phyloP scores from a whole-genome alignment of 1,140 invertebrate genomes.

The Amyelois transitella region DNA sequence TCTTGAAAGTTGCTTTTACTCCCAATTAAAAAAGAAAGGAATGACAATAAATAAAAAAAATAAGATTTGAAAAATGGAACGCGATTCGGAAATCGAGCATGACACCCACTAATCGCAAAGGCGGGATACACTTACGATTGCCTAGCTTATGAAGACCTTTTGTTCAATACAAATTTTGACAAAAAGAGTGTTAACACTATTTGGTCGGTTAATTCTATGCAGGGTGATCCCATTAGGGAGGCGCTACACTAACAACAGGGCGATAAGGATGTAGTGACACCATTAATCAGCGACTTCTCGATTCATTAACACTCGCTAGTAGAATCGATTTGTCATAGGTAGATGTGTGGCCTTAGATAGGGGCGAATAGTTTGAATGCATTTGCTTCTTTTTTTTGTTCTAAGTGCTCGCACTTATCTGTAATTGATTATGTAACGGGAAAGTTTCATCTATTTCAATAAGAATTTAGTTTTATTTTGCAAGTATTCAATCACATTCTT shows the following conservation, averaged over 20 bases:
- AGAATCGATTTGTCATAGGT: constrained; percentile 50
- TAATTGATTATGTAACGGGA: background rate
- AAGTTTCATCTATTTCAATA: background rate
- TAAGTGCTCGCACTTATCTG: background rate
- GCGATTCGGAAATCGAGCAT: constrained; percentile 15
- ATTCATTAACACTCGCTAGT: constrained; percentile 41
- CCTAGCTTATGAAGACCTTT: constrained; percentile 8
- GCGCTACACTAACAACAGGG: constrained; percentile 33
- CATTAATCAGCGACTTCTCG: constrained; percentile 54
- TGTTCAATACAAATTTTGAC: background rate
- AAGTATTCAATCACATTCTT: background rate
- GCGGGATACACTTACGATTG: constrained; percentile 13
- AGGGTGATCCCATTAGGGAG: constrained; percentile 46
- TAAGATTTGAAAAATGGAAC: constrained; percentile 18
- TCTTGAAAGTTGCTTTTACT: no score
- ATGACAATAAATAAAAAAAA: background rate
- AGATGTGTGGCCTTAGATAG: constrained; percentile 31
- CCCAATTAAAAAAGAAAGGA: background rate
- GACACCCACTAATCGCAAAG: constrained; percentile 19
- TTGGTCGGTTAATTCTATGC: constrained; percentile 1
- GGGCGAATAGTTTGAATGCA: constrained; percentile 21
- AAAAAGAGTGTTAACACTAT: background rate
- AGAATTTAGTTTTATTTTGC: background rate
- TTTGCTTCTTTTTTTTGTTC: constrained; percentile 12
- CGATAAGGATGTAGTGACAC: constrained; percentile 42